Percentiles rank a stretch among this genome's conserved stretches.
These are phyloP conservation scores for Echiichthys vipera DNA, from an alignment of 2,797 vertebrate species.

Conservation along the genomic window DNA sequence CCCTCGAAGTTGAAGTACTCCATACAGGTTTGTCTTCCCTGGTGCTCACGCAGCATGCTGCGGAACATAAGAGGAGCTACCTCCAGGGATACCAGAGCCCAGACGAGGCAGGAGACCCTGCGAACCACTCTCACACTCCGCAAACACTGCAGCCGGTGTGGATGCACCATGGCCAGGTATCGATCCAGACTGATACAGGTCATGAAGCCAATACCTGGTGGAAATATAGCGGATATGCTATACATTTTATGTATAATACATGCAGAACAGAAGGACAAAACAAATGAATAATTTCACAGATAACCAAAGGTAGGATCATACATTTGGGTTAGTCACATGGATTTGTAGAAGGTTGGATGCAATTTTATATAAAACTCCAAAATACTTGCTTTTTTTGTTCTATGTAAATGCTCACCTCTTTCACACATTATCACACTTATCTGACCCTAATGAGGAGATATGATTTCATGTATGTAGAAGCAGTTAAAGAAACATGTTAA, in stretches of 20 bases:
- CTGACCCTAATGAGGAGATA: background rate
- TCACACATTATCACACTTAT: background rate
- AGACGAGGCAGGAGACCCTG: conserved; percentile 80
- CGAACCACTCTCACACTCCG: conserved; percentile 75
- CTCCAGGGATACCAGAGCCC: conserved; percentile 84
- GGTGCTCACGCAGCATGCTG: conserved; percentile 69
- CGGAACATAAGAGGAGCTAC: conserved; percentile 82
- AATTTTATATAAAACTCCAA: no score
- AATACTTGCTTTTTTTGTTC: background rate
- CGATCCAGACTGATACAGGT: conserved; percentile 89
- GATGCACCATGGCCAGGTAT: conserved; percentile 88
- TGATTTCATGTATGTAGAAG: background rate
- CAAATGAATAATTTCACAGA: background rate
- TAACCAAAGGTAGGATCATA: background rate
- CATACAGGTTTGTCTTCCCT: conserved; percentile 86
- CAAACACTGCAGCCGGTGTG: conserved; percentile 75
- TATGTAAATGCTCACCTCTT: background rate
- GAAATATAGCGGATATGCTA: background rate
- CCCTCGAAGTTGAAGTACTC: conserved; percentile 85
- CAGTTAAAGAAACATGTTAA: no score
- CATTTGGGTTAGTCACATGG: background rate
- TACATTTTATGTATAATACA: background rate
- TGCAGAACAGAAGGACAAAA: background rate
- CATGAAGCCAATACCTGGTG: conserved; percentile 88
- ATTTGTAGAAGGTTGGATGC: background rate